Conservation (phyloP, 2,888 invertebrate genomes). For the Listrodromus nycthemerus region DNA sequence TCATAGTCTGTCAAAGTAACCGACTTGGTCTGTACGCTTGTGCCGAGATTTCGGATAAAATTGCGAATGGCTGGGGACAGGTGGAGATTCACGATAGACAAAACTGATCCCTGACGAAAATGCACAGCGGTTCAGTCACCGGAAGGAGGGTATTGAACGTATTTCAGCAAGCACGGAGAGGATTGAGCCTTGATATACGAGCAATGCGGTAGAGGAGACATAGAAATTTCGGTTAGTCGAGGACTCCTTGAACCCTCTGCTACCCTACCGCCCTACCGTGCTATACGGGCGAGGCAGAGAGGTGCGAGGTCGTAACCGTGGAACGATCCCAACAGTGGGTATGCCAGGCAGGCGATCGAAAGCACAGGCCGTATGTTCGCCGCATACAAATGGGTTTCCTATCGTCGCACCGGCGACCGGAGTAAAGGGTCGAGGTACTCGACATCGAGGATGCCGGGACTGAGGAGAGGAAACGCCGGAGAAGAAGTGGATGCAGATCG, state of each 20-base stretch:
- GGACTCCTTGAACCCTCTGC: slow-evolving; percentile 24
- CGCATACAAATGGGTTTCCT: slow-evolving; percentile 74
- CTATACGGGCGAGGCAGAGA: slow-evolving; percentile 1
- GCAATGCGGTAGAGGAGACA: slow-evolving; percentile 4
- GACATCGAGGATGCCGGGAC: slow-evolving; percentile 30
- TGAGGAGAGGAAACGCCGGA: slow-evolving; percentile 44
- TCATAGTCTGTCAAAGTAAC: background rate
- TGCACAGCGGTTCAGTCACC: slow-evolving; percentile 8
- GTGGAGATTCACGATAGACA: background rate
- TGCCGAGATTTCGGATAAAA: background rate
- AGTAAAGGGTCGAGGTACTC: slow-evolving; percentile 20
- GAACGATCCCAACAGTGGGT: slow-evolving; percentile 69
- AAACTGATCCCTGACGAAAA: slow-evolving; percentile 40
- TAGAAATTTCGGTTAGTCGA: slow-evolving; percentile 41
- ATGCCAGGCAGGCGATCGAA: slow-evolving; percentile 65
- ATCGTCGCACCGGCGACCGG: slow-evolving; percentile 50
- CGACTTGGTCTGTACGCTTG: background rate
- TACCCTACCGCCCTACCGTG: slow-evolving; percentile 30
- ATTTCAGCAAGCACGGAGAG: slow-evolving; percentile 21
- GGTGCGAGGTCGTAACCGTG: slow-evolving; percentile 62
- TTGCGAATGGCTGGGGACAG: slow-evolving; percentile 15
- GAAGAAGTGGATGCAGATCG: slow-evolving; percentile 41
- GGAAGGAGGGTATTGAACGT: slow-evolving; percentile 17
- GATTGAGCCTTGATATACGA: slow-evolving; percentile 2
- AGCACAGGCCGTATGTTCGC: slow-evolving; percentile 68